Evolutionary conservation across 2,888 invertebrate species (phyloP).

Genomic region (Anthophora plumipes): DNA sequence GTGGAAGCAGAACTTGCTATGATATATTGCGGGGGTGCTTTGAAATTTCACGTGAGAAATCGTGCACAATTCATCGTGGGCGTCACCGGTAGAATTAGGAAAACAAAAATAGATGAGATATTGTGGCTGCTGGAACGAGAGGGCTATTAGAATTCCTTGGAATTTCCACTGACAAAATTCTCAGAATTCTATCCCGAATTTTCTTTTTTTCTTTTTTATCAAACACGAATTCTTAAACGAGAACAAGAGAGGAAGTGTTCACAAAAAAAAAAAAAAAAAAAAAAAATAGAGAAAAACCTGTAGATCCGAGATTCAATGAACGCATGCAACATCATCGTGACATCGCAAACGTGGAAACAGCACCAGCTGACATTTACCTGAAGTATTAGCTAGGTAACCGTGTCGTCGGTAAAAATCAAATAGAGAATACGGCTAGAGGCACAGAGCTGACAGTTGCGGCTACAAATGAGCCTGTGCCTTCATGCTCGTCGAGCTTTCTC

Average conservation of each 20-base stretch:
- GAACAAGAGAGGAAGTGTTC: too few relatives aligned
- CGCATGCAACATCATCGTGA: conserved; percentile 54
- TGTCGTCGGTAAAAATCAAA: conserved; percentile 66
- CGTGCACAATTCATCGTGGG: conserved; percentile 47
- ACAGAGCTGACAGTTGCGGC: conserved; percentile 77
- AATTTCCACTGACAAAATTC: background rate
- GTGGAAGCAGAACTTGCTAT: conserved; percentile 72
- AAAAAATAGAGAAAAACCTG: background rate
- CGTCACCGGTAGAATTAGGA: conserved; percentile 37
- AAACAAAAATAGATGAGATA: conserved; percentile 45
- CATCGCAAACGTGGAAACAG: conserved; percentile 21
- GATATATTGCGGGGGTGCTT: conserved; percentile 68
- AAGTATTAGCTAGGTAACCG: conserved; percentile 56
- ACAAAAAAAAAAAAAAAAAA: background rate
- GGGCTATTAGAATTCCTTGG: background rate
- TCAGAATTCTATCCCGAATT: background rate
- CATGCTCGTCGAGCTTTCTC: conserved; percentile 51
- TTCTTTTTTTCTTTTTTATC: too few relatives aligned
- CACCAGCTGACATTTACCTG: conserved; percentile 67
- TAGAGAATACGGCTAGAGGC: conserved; percentile 48
- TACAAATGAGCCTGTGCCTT: conserved; percentile 73
- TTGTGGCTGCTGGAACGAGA: background rate
- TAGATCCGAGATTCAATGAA: conserved; percentile 16
- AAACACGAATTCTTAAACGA: too few relatives aligned
- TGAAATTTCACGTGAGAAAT: conserved; percentile 40